Percentiles rank a stretch among this genome's conserved stretches.
phyloP scores from a whole-genome alignment of 2,888 invertebrate genomes.

The Crossocerus cetratus region DNA sequence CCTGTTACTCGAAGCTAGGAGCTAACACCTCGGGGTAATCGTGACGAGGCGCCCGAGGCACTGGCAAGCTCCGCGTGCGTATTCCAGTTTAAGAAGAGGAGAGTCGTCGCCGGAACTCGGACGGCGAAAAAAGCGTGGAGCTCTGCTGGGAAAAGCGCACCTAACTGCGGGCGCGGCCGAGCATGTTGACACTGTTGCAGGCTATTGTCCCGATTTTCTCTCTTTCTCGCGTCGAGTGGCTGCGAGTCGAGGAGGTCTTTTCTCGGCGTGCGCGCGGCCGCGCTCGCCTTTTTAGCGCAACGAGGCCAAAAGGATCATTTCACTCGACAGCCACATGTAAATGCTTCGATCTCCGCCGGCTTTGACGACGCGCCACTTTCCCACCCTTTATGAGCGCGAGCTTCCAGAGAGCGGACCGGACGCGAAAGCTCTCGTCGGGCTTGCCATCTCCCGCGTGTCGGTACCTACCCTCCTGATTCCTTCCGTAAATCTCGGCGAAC shows the following conservation, averaged over 20 bases:
- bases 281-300: conserved; percentile 21
- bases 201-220: conserved; percentile 35
- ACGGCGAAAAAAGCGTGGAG: conserved; percentile 9
- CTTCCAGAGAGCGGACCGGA: background rate
- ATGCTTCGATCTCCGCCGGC: too few species aligned
- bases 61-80: conserved; percentile 2
- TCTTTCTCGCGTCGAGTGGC: background rate
- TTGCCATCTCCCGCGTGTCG: too few species aligned
- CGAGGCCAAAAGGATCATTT: conserved; percentile 29
- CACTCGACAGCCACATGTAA: background rate
- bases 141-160: conserved; percentile 32
- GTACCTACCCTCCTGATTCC: too few species aligned
- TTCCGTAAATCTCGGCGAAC: conserved; percentile 1
- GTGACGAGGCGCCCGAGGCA: conserved; percentile 1
- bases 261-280: background rate
- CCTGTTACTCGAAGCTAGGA: conserved; percentile 14
- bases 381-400: background rate
- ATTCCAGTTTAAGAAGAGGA: background rate
- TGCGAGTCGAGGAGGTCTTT: background rate
- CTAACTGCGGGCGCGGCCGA: conserved; percentile 18
- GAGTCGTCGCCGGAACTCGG: background rate
- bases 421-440: background rate
- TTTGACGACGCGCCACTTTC: too few species aligned
- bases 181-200: conserved; percentile 30
- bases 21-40: conserved; percentile 16